Percentiles rank a stretch among this genome's conserved stretches.
Conservation (phyloP, 2,797 vertebrate genomes). For the Glossophaga mutica region DNA sequence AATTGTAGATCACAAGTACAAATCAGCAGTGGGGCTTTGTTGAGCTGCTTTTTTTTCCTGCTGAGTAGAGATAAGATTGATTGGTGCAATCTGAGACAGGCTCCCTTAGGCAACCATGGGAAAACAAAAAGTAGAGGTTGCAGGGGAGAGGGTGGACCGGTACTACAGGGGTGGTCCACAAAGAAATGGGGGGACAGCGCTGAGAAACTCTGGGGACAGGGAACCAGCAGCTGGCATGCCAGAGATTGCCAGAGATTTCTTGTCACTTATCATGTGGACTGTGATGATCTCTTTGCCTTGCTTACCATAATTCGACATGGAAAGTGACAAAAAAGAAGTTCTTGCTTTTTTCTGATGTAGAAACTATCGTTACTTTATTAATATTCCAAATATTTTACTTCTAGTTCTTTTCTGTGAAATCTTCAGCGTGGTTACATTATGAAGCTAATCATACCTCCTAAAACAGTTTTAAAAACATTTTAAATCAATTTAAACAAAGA, state of each 20-base stretch:
- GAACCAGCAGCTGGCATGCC: constrained; percentile 37
- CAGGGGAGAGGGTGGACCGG: not conserved
- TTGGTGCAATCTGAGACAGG: not conserved
- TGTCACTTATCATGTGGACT: not conserved
- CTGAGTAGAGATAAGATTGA: constrained; percentile 66
- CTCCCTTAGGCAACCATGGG: not conserved
- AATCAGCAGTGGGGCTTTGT: constrained; percentile 42
- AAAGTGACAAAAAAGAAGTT: not conserved
- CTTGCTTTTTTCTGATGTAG: constrained; percentile 40
- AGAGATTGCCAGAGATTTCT: not conserved
- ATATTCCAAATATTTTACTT: not conserved
- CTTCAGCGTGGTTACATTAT: constrained; percentile 42
- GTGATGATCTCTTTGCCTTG: constrained; percentile 1
- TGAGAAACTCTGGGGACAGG: constrained; percentile 16
- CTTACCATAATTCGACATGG: constrained; percentile 38
- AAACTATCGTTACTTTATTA: not conserved
- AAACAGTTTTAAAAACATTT: constrained; percentile 38
- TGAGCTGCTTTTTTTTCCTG: not conserved
- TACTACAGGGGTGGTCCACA: constrained; percentile 39
- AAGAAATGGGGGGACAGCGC: not conserved
- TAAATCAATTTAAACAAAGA: constrained; percentile 44
- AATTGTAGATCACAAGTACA: constrained; percentile 48
- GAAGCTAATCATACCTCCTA: constrained; percentile 41
- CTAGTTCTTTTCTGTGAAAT: constrained; percentile 14
- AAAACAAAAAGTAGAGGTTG: not conserved